phyloP scores from a whole-genome alignment of 2,888 invertebrate species.

The Acleris sparsana region DNA sequence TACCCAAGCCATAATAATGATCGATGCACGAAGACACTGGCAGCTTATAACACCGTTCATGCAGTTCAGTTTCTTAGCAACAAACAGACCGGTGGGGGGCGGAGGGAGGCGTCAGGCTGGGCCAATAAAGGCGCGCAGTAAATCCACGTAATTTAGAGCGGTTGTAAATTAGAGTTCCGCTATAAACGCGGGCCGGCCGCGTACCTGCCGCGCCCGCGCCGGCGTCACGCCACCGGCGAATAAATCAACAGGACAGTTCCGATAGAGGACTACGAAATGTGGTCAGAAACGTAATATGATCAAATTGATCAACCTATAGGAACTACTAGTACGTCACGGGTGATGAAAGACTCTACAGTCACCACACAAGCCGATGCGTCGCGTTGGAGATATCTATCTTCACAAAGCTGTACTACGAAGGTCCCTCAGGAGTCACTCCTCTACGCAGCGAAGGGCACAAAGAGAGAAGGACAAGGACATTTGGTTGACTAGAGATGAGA shows the following conservation, averaged over 20 bases:
- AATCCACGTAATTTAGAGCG: conserved; percentile 83
- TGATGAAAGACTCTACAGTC: too few relatives aligned
- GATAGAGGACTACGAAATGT: too few relatives aligned
- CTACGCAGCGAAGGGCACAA: too few relatives aligned
- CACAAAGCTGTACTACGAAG: too few relatives aligned
- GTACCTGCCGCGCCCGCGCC: conserved; percentile 71
- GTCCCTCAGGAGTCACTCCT: too few relatives aligned
- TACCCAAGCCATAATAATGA: background rate
- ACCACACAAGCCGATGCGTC: too few relatives aligned
- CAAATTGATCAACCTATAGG: too few relatives aligned
- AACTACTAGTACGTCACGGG: too few relatives aligned
- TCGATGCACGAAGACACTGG: background rate
- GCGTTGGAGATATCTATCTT: too few relatives aligned
- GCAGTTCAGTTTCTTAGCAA: conserved; percentile 51
- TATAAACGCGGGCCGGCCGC: conserved; percentile 72
- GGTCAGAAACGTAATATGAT: too few relatives aligned
- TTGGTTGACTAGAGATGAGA: too few relatives aligned
- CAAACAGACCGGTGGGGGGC: conserved; percentile 60
- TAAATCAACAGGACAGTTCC: conserved; percentile 56
- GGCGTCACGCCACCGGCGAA: conserved; percentile 51
- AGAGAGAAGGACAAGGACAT: too few relatives aligned
- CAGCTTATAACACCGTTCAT: conserved; percentile 2
- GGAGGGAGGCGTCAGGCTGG: conserved; percentile 55
- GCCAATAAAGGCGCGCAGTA: conserved; percentile 82
- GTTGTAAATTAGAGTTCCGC: conserved; percentile 81